These are phyloP conservation scores for Phaetusa simplex DNA, from an alignment of 2,113 vertebrate species.

Conservation along the genomic window DNA sequence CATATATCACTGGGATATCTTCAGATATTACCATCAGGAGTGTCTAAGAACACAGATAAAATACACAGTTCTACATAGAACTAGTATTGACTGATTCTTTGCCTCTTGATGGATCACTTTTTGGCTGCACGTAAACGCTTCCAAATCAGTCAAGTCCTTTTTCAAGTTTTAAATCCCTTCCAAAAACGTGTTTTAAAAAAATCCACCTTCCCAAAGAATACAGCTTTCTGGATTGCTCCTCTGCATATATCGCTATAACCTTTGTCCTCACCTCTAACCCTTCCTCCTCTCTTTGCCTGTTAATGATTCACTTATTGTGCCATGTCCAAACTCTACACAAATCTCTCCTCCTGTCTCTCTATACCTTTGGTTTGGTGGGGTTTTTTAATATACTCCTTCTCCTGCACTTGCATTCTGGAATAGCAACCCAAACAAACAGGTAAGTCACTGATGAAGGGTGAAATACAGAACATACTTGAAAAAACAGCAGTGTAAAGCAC, in stretches of 20 bases:
- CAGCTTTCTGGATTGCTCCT: neutral
- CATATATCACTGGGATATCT: neutral
- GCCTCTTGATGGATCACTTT: neutral
- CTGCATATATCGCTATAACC: neutral
- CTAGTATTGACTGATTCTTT: neutral
- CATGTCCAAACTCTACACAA: neutral
- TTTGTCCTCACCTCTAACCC: neutral
- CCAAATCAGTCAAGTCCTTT: neutral
- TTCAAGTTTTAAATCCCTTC: neutral
- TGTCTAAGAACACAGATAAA: neutral
- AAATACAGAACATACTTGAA: neutral
- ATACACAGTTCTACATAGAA: neutral
- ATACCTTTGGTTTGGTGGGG: neutral
- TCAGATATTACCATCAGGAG: neutral
- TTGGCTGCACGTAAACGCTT: neutral
- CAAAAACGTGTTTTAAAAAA: neutral
- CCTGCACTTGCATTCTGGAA: neutral
- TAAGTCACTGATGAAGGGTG: neutral
- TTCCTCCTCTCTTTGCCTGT: slow-evolving; percentile 16
- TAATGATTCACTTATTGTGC: slow-evolving; percentile 44
- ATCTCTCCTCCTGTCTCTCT: neutral
- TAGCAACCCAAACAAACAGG: neutral
- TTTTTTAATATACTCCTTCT: neutral
- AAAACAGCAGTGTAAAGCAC: neutral
- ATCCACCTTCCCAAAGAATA: neutral